Base-by-base conservation (phyloP, 35 echinoderm and acorn worm genomes). In the Stichopus chloronotus region DNA sequence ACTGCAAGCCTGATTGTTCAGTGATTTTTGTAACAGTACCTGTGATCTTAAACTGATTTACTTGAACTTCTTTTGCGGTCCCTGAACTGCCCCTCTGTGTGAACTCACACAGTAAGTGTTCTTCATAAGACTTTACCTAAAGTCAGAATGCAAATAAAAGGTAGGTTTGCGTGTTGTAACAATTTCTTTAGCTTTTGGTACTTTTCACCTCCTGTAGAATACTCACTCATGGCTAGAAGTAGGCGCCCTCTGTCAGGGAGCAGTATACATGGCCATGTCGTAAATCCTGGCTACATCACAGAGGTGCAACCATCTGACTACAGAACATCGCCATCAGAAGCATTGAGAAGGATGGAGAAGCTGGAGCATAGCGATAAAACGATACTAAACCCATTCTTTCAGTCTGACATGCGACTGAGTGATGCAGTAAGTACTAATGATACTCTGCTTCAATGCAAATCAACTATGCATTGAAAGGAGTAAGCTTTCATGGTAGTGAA, bases 351-450 rank as follows among this genome's bases (percentile, higher is more conserved):
- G 52, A 99, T 99, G 97, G 91, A 99, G 86, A 91, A 92, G 59
- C 72, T 99, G 52, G 97, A 99, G 23, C 97, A 95, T 52, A 93
- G 94, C 65, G 94, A 96, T 60, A 91, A 72, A 8, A 92, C 95
- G 14, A 90, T 99, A 56, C 88, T 99, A 57, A 99, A 99, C 88
- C 95, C 95, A 7, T 90, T 99, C 58, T 99, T 99, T 63, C 95
- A 96, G 63, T 91, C 97, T 7, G 97, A 96, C 68, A 81, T 95
- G 61, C 95, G 93, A 13, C 81, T 96, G 13, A 88, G 93, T 57
- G 95, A 96, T 92, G 76, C 97, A 17, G 97, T 99, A 90, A 99
- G 97, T 95, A 25, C 7, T 53, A 53, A 19, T 52, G 14, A 79
- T 78, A 43, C 13, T 13, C 19, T 88, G 3, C 52, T 14, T 4